Base-by-base conservation (phyloP, 1,140 invertebrate species). In the Drosophila albomicans region DNA sequence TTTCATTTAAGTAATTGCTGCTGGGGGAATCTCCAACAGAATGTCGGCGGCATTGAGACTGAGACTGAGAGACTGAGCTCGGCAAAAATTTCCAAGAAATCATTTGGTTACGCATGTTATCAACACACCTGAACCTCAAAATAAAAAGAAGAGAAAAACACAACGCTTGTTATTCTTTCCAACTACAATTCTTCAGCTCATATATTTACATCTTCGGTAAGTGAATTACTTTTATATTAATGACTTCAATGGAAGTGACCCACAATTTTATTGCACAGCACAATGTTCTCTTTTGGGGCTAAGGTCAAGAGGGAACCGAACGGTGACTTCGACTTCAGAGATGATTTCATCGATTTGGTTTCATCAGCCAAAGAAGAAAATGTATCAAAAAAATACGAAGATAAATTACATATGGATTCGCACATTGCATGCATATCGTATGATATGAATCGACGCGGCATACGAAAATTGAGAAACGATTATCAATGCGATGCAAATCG, bases 281-380 rank as follows among this genome's bases (percentile, higher is more conserved):
- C 7, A 6, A 32, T 8, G 0, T 6, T 38, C 35, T 38, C 20
- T 38, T 38, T 11, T 20, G 57, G 41, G 52, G 66, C 65, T 79
- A 66, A 84, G 72, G 67, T 64, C 71, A 46, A 69, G 16, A 25
- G 48, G n/a, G n/a, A 6, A 13, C 13, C n/a, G 5, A 30, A n/a
- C 15, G 30, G 0, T 38, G 35, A 10, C 30, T 5, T 8, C 7
- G 30, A 10, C 35, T 38, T 30, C 1, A 70, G 59, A 51, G 74
- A 85, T 86, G 79, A 85, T 82, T 87, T 82, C 74, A 85, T 81
- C 74, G 49, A 62, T 48, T n/a, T 32, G 28, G 32, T 78, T 81
- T 75, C 79, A 81, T 82, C 79, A 81, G 75, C 69, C 75, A 41
- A 75, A 66, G 5, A 72, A 25, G 15, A 54, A 13, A 25, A 20